phyloP scores from a whole-genome alignment of 1,140 invertebrate species.

The Drosophila bifasciata region DNA sequence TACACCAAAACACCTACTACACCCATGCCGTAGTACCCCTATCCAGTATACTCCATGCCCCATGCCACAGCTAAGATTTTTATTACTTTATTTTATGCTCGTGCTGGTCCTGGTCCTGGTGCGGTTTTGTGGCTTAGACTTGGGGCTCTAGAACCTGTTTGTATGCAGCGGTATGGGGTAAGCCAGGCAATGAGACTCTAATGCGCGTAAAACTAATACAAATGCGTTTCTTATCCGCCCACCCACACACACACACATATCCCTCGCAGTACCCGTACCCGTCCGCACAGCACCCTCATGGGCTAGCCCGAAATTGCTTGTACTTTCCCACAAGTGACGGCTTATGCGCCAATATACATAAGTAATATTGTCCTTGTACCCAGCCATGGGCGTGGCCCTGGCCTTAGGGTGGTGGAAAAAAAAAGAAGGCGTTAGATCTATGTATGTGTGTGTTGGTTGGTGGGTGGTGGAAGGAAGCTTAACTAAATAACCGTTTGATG shows the following conservation, averaged over 20 bases:
- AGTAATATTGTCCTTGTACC: constrained; percentile 70
- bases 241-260: constrained; percentile 8
- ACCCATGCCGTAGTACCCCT: background rate
- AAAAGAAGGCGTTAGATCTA: constrained; percentile 13
- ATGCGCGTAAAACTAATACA: constrained; percentile 82
- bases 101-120: constrained; percentile 34
- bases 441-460: no score
- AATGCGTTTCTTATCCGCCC: constrained; percentile 77
- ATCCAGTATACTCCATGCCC: background rate
- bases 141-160: constrained; percentile 17
- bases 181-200: constrained; percentile 81
- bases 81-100: constrained; percentile 82
- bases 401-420: constrained; percentile 16
- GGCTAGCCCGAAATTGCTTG: constrained; percentile 73
- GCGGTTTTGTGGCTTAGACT: constrained; percentile 31
- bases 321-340: constrained; percentile 80
- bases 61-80: constrained; percentile 68
- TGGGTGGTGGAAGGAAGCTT: constrained; percentile 41
- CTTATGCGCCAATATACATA: constrained; percentile 80
- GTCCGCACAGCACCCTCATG: background rate
- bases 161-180: constrained; percentile 20
- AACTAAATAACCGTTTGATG: constrained; percentile 80
- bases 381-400: constrained; percentile 30
- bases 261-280: background rate
- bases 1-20: constrained; percentile 21